phyloP scores from a whole-genome alignment of 2,797 vertebrate species.

The Masticophis lateralis region DNA sequence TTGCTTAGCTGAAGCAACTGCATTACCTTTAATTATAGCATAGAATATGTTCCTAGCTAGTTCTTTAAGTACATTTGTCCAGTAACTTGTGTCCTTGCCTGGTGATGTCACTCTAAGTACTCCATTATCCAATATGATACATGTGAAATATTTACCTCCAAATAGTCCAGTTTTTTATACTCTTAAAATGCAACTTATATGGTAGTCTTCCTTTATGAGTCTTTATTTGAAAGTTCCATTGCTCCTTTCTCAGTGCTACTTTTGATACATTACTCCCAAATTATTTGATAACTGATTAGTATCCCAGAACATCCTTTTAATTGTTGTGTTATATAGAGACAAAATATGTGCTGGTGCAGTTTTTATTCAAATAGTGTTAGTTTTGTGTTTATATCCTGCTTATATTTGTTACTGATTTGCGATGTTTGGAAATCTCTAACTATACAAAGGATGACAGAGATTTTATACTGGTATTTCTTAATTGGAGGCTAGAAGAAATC shows the following conservation, averaged over 20 bases:
- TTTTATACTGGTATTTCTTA: neutral
- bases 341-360: neutral
- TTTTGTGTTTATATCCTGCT: neutral
- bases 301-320: conserved; percentile 13
- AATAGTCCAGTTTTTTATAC: neutral
- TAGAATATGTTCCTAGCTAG: neutral
- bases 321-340: neutral
- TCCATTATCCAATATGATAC: neutral
- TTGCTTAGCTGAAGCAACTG: neutral
- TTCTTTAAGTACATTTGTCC: neutral
- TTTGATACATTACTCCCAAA: neutral
- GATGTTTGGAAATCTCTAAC: neutral
- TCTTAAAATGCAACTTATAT: conserved; percentile 7
- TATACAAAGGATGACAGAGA: conserved; percentile 11
- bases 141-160: neutral
- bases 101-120: conserved; percentile 10
- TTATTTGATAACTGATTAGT: neutral
- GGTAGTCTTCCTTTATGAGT: neutral
- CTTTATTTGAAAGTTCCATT: neutral
- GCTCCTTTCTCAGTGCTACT: neutral
- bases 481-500: neutral
- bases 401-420: neutral
- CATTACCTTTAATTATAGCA: neutral
- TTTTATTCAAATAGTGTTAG: neutral
- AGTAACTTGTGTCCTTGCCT: neutral